Evolutionary conservation across 1,140 invertebrate genomes (phyloP).

Genomic region (Scaptomyza pallida): DNA sequence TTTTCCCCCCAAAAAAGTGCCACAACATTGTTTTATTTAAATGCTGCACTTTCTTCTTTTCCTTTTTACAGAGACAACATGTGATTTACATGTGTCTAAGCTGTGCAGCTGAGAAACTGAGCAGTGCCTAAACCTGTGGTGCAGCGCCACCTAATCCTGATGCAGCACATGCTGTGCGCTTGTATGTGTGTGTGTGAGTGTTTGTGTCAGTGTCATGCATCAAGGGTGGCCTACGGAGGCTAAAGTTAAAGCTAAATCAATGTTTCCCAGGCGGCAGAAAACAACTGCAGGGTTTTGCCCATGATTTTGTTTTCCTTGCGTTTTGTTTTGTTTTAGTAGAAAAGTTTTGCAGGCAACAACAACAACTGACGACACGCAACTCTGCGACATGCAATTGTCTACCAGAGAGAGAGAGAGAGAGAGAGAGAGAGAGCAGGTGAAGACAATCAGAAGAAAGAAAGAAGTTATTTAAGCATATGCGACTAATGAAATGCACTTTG

Average conservation of each 20-base stretch:
- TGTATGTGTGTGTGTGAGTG: not conserved
- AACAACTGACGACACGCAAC: constrained; percentile 30
- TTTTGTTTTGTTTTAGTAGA: constrained; percentile 8
- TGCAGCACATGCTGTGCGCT: not conserved
- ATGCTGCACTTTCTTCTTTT: constrained; percentile 8
- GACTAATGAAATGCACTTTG: constrained; percentile 3
- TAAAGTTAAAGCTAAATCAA: constrained; percentile 23
- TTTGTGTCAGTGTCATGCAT: constrained; percentile 3
- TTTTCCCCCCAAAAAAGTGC: not conserved
- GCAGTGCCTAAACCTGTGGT: not conserved
- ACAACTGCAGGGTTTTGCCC: constrained; percentile 2
- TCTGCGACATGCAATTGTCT: constrained; percentile 30
- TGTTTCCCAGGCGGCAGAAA: constrained; percentile 4
- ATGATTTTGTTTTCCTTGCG: not conserved
- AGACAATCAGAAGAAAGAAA: not conserved
- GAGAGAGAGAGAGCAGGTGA: constrained; percentile 4
- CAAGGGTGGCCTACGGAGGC: constrained; percentile 1
- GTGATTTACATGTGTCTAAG: constrained; percentile 70
- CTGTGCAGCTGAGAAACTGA: constrained; percentile 16
- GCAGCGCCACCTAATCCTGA: constrained; percentile 21
- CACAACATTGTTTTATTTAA: constrained; percentile 32
- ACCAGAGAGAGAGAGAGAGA: too few species aligned
- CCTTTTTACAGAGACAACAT: constrained; percentile 21
- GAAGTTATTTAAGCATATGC: not conserved
- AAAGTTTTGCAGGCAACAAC: constrained; percentile 15